These are phyloP conservation scores for Osmoderma eremita DNA, from an alignment of 2,888 invertebrate genomes.

Conservation along the genomic window DNA sequence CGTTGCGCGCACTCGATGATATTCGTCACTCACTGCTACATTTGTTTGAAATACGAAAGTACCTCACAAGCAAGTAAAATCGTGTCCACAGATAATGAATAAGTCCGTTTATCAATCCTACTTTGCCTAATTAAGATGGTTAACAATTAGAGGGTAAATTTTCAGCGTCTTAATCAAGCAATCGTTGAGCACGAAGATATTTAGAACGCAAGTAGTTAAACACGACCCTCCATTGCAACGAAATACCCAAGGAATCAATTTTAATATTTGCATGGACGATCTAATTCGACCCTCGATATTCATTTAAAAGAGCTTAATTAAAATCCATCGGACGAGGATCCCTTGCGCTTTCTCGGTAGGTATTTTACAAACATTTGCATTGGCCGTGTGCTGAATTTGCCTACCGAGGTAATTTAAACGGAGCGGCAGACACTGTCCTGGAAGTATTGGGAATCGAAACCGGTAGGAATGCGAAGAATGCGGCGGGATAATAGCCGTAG, in stretches of 20 bases:
- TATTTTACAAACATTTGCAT: conserved; percentile 35
- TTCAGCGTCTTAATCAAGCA: background rate
- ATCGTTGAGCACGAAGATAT: conserved; percentile 3
- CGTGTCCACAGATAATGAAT: too few relatives aligned
- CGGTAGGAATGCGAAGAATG: conserved; percentile 53
- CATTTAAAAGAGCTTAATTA: conserved; percentile 34
- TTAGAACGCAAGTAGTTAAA: background rate
- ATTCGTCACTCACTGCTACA: too few relatives aligned
- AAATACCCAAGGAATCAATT: conserved; percentile 16
- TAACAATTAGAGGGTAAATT: too few relatives aligned
- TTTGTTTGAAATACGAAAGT: too few relatives aligned
- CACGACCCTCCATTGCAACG: background rate
- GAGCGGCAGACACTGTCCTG: conserved; percentile 15
- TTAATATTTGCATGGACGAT: conserved; percentile 24
- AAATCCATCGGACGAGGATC: conserved; percentile 18
- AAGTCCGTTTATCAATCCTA: too few relatives aligned
- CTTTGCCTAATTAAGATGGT: too few relatives aligned
- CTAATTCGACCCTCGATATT: conserved; percentile 33
- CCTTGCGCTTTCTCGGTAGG: background rate
- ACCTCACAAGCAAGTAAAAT: too few relatives aligned
- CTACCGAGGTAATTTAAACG: conserved; percentile 27
- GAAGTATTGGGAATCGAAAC: conserved; percentile 34
- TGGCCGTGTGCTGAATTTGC: conserved; percentile 24
- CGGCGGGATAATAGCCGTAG: conserved; percentile 55
- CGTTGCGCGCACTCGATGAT: too few relatives aligned